Conservation (phyloP, 2,888 invertebrate genomes). For the Nomada hirtipes region DNA sequence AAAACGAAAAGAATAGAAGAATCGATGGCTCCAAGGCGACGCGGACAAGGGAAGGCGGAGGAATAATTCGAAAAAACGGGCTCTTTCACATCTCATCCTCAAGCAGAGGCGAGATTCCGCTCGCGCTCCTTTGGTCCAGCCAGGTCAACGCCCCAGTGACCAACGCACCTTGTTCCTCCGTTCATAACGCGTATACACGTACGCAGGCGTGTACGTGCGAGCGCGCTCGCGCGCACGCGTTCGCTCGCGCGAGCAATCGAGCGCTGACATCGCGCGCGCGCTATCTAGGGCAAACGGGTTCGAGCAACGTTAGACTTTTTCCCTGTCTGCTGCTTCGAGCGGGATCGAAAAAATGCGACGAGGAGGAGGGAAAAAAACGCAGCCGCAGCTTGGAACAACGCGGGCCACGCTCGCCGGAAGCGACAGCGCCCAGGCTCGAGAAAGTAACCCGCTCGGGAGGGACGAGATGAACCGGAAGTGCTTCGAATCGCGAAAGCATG, state of each 20-base stretch:
- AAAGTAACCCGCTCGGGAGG: conserved; percentile 8
- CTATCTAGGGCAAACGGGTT: conserved; percentile 71
- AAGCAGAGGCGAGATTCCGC: conserved; percentile 63
- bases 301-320: conserved; percentile 65
- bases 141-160: conserved; percentile 84
- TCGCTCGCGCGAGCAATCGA: conserved; percentile 6
- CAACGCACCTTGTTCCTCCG: conserved; percentile 80
- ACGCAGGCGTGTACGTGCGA: conserved; percentile 19
- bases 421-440: conserved; percentile 28
- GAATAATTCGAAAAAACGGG: conserved; percentile 50
- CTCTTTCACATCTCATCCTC: conserved; percentile 57
- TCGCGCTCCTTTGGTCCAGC: conserved; percentile 80
- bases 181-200: conserved; percentile 66
- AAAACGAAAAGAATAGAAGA: neutral
- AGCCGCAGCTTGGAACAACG: neutral
- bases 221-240: conserved; percentile 24
- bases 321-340: conserved; percentile 52
- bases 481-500: neutral
- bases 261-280: conserved; percentile 31
- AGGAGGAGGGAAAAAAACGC: conserved; percentile 32
- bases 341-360: conserved; percentile 41
- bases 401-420: conserved; percentile 4
- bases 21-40: neutral
- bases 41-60: conserved; percentile 27
- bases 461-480: conserved; percentile 1